Evolutionary conservation across 2,113 vertebrate genomes (phyloP).

Genomic region (Dasyprocta punctata): DNA sequence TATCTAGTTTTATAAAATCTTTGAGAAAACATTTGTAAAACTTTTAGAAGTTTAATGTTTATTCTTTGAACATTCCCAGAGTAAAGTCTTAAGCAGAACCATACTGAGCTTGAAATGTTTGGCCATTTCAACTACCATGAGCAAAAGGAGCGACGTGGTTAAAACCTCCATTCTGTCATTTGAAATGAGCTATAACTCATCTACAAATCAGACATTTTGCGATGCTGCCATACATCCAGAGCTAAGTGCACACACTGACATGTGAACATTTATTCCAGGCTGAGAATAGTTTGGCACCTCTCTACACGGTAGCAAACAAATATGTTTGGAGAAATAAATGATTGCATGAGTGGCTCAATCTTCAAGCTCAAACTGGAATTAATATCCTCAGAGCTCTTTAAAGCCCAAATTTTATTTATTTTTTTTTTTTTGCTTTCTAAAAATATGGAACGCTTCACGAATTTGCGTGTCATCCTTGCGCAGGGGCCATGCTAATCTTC

Average conservation of each 20-base stretch:
- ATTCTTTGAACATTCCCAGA: background rate
- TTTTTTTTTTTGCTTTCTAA: too few relatives aligned
- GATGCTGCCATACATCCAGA: background rate
- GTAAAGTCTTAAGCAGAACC: background rate
- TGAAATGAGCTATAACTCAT: background rate
- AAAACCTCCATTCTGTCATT: background rate
- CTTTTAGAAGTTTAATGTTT: background rate
- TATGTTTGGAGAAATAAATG: slow-evolving; percentile 41
- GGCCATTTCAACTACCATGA: background rate
- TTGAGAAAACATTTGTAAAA: background rate
- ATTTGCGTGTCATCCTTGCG: too few relatives aligned
- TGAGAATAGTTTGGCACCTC: background rate
- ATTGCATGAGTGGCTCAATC: slow-evolving; percentile 58
- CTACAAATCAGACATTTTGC: background rate
- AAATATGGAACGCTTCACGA: too few relatives aligned
- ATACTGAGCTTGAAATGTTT: background rate
- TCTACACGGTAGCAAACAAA: slow-evolving; percentile 52
- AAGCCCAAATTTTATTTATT: too few relatives aligned
- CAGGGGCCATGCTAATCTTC: too few relatives aligned
- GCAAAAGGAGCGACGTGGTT: background rate
- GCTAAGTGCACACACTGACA: background rate
- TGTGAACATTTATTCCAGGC: background rate
- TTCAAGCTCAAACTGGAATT: slow-evolving; percentile 52
- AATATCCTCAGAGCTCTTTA: slow-evolving; percentile 61
- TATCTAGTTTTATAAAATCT: background rate